A percentile compares a stretch with the other conserved stretches of the same genome.
These are phyloP conservation scores for Dasyornis broadbenti DNA, from an alignment of 2,113 vertebrate species.

Conservation along the genomic window DNA sequence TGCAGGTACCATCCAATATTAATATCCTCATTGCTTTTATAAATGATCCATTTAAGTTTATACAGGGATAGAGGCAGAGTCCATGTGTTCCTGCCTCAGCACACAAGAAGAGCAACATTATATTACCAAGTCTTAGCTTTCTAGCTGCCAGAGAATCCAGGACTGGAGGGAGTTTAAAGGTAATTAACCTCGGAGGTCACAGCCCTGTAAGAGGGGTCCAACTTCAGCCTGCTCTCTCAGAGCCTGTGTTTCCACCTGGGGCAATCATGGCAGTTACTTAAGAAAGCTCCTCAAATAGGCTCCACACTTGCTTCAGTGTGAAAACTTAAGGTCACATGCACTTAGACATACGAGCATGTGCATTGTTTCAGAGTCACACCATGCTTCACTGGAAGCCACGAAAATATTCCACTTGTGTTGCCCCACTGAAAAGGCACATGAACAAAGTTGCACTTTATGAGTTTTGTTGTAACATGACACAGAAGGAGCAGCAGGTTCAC, in stretches of 20 bases:
- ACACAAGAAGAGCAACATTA: not conserved
- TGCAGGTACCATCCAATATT: not conserved
- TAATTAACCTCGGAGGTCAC: conserved; percentile 12
- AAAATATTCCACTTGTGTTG: not conserved
- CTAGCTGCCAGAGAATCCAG: not conserved
- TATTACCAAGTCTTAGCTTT: not conserved
- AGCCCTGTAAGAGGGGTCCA: not conserved
- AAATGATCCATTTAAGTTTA: not conserved
- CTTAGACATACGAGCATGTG: not conserved
- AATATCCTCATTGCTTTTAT: not conserved
- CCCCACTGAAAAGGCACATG: not conserved
- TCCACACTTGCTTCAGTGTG: not conserved
- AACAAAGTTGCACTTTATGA: not conserved
- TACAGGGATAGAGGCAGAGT: not conserved
- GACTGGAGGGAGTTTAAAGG: not conserved
- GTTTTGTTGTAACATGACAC: not conserved
- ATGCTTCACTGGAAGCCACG: accelerated
- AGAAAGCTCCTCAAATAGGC: not conserved
- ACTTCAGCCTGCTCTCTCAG: not conserved
- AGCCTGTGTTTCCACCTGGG: not conserved
- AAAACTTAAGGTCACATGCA: not conserved
- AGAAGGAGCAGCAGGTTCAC: not conserved
- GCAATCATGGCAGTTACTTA: not conserved
- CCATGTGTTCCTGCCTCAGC: not conserved
- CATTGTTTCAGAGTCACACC: not conserved